A percentile compares a stretch with the other conserved stretches of the same genome.
Evolutionary conservation across 2,888 invertebrate genomes (phyloP).

Genomic region (Mythimna vitellina): DNA sequence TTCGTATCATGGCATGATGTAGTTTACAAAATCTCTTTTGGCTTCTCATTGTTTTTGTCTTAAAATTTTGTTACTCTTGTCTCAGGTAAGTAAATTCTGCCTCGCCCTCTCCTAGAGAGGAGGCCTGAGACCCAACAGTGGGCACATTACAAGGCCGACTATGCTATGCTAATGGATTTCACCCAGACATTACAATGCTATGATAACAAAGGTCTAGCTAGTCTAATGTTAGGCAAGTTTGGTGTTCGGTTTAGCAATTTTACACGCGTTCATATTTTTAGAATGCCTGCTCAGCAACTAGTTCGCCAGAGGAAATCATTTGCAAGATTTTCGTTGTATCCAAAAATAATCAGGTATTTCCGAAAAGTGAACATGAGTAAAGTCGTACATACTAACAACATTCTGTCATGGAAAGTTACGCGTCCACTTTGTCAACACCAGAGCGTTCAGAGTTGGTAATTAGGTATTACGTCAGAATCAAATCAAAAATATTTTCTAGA

Average conservation of each 20-base stretch:
- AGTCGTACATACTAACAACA: conserved; percentile 25
- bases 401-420: conserved; percentile 1
- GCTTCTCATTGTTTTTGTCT: conserved; percentile 2
- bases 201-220: conserved; percentile 12
- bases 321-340: background rate
- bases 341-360: conserved; percentile 4
- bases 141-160: too few species aligned
- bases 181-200: conserved; percentile 25
- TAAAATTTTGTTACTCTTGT: background rate
- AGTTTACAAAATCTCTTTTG: background rate
- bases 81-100: conserved; percentile 34
- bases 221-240: conserved; percentile 34
- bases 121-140: too few species aligned
- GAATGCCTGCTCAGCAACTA: conserved; percentile 13
- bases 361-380: conserved; percentile 17
- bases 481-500: background rate
- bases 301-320: background rate
- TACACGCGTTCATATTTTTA: conserved; percentile 14
- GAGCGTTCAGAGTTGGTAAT: background rate
- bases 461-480: background rate
- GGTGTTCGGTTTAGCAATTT: conserved; percentile 20
- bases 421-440: background rate
- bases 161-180: too few species aligned
- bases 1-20: conserved; percentile 8
- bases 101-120: too few species aligned